Evolutionary conservation across 2,113 vertebrate species (phyloP), one percentile per base, ranked within the genome.

Genomic region (Athene cunicularia): DNA sequence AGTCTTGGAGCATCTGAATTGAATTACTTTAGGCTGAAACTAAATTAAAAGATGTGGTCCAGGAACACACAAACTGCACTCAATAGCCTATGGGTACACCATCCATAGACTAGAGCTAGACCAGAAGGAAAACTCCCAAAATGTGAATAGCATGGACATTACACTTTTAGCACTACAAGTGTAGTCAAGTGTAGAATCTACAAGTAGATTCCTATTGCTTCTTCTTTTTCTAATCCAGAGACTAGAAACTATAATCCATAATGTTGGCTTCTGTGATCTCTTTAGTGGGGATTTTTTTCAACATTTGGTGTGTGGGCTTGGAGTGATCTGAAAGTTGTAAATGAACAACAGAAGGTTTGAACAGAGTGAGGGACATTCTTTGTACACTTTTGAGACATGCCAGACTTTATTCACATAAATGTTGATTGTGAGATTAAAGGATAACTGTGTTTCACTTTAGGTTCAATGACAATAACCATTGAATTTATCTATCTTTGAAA

Each of bases 111-210:
- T 21, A 50, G 7, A 79, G 30, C 10, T 30, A 45, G 23, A 39
- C 47, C 49, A 79, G 53, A 79, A 67, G 7, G 22, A n/a, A 82
- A 87, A 60, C 5, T 60, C 12, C 14, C 20, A 43, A 12, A 62
- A 73, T 17, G 11, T 52, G 23, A 62, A 45, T 45, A 62, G 23
- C 14, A 67, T 6, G 24, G 35, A 26, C 30, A 50, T 43, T 53
- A 55, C 5, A 43, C 14, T 49, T 41, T 16, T 12, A 55, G 6
- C 10, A 60, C 4, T 0, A n/a, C n/a, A n/a, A n/a, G n/a, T n/a
- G n/a, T n/a, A n/a, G n/a, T n/a, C n/a, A n/a, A n/a, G n/a, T n/a
- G n/a, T n/a, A n/a, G n/a, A n/a, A n/a, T 30, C 47, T 37, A 23
- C 23, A 37, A 6, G 8, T 30, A 43, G 23, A 22, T 52, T 59